phyloP scores from a whole-genome alignment of 2,797 vertebrate species.

The Okamejei kenojei region DNA sequence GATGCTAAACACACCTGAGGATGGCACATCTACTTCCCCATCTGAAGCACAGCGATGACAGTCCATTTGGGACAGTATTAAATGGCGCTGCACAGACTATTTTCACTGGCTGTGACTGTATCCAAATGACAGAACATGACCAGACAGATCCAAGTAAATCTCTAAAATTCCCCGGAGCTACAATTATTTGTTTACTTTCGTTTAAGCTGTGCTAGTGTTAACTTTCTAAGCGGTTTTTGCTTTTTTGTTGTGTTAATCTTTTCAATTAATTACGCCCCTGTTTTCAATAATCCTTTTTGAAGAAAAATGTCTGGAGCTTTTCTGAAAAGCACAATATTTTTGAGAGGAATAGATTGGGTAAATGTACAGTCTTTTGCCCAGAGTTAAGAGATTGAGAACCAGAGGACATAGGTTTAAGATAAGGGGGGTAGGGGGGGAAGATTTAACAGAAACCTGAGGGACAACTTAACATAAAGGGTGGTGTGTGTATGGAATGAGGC shows the following conservation, averaged over 20 bases:
- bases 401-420: too few species aligned
- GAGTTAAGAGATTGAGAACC: too few species aligned
- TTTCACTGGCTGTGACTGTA: conserved; percentile 31
- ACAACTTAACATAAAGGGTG: too few species aligned
- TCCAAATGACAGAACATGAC: conserved; percentile 36
- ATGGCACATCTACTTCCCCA: conserved; percentile 24
- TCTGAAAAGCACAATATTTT: background rate
- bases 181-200: conserved; percentile 29
- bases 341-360: too few species aligned
- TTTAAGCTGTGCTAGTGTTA: conserved; percentile 17
- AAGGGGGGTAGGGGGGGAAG: too few species aligned
- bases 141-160: conserved; percentile 37
- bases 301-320: background rate
- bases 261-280: too few species aligned
- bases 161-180: conserved; percentile 16
- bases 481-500: too few species aligned
- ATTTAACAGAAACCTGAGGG: too few species aligned
- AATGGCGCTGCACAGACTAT: conserved; percentile 23
- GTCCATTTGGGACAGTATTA: conserved; percentile 29
- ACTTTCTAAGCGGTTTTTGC: background rate
- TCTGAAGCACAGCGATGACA: background rate
- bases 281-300: background rate
- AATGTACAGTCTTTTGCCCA: too few species aligned
- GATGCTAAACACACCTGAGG: conserved; percentile 34
- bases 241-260: background rate